phyloP scores from a whole-genome alignment of 1,140 invertebrate genomes.

The Pseudomyrmex sp. region DNA sequence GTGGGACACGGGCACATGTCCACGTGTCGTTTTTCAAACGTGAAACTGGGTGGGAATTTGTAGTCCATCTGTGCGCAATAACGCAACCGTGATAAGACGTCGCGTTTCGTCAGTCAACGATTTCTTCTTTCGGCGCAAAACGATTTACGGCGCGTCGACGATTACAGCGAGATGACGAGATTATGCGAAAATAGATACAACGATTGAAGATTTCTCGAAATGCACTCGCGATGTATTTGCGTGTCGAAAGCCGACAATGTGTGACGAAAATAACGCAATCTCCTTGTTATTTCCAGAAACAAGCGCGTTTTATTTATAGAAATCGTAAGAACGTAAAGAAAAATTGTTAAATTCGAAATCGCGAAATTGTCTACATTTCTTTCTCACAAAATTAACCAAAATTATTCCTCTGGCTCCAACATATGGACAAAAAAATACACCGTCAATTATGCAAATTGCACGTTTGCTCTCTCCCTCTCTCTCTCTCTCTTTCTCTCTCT shows the following conservation, averaged over 20 bases:
- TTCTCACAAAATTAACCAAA: no score
- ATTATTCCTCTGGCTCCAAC: no score
- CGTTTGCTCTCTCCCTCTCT: no score
- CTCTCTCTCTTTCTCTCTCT: no score
- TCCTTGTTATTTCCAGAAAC: neutral
- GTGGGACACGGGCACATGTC: neutral
- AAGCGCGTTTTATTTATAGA: no score
- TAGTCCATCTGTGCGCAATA: neutral
- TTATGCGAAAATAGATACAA: slow-evolving; percentile 1
- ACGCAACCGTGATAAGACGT: slow-evolving; percentile 17
- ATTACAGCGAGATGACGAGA: slow-evolving; percentile 24
- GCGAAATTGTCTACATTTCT: no score
- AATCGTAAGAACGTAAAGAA: no score
- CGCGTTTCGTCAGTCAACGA: slow-evolving; percentile 7
- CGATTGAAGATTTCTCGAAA: no score
- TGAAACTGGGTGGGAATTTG: neutral
- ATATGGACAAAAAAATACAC: no score
- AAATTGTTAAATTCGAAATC: no score
- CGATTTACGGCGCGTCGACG: neutral
- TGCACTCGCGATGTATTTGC: neutral
- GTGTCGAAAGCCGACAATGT: neutral
- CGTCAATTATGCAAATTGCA: no score
- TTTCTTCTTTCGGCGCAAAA: neutral
- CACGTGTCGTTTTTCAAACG: neutral
- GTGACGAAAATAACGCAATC: neutral